Percentiles rank a stretch among this genome's conserved stretches.
Evolutionary conservation across 2,113 vertebrate genomes (phyloP).

Genomic region (Panthera tigris): DNA sequence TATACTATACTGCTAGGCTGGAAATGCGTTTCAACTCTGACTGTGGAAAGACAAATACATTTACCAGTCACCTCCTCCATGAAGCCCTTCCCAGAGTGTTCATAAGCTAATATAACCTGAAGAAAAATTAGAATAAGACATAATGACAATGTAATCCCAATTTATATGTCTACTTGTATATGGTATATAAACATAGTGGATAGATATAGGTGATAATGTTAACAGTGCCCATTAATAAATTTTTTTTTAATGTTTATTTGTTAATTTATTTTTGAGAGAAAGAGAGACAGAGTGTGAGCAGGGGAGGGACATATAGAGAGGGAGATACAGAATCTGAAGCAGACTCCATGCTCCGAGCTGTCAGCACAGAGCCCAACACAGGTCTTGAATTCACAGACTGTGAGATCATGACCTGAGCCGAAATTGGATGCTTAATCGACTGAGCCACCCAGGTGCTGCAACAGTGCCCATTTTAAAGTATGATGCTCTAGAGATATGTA

Average conservation of each 20-base stretch:
- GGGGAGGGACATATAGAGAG: too few relatives aligned
- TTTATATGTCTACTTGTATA: not conserved
- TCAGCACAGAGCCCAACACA: too few relatives aligned
- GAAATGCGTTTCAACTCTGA: conserved; percentile 3
- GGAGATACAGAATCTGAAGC: too few relatives aligned
- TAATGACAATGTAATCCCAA: not conserved
- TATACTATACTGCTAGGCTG: not conserved
- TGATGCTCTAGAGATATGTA: not conserved
- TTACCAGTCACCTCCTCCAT: not conserved
- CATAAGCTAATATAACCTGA: not conserved
- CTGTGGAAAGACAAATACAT: not conserved
- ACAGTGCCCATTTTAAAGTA: not conserved
- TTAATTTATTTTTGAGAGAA: too few relatives aligned
- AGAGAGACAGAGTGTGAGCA: too few relatives aligned
- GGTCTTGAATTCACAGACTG: too few relatives aligned
- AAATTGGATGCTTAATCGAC: too few relatives aligned
- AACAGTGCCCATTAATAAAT: not conserved
- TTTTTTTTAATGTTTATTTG: too few relatives aligned
- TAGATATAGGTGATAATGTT: not conserved
- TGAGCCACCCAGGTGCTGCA: not conserved
- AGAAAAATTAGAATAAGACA: not conserved
- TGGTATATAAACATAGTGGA: not conserved
- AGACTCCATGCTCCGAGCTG: too few relatives aligned
- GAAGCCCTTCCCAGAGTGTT: not conserved
- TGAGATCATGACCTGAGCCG: too few relatives aligned